These are phyloP conservation scores for Athene noctua DNA, from an alignment of 2,113 vertebrate species.

Conservation along the genomic window DNA sequence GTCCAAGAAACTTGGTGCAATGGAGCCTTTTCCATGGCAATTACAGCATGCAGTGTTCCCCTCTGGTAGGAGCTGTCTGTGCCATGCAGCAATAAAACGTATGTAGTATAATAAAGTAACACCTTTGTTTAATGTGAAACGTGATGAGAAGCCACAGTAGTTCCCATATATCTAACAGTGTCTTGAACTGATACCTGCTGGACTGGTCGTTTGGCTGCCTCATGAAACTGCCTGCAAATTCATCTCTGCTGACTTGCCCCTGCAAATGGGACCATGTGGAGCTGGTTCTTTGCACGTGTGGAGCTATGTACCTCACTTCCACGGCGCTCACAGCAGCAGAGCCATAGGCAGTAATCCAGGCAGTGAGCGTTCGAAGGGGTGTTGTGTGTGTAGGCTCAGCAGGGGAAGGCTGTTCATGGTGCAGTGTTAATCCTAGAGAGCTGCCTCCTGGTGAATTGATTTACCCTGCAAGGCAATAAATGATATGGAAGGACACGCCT, in stretches of 20 bases:
- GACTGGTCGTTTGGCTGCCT: background rate
- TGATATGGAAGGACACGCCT: accelerated
- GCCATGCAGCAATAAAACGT: background rate
- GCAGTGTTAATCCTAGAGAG: accelerated
- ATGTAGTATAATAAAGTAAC: background rate
- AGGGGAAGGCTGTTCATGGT: background rate
- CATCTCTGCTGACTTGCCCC: accelerated
- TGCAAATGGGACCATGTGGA: accelerated
- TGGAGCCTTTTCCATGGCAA: too few relatives aligned
- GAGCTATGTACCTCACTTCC: accelerated
- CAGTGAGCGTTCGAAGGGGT: accelerated
- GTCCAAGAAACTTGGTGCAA: accelerated
- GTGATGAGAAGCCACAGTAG: background rate
- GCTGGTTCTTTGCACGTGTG: accelerated
- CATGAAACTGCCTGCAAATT: accelerated
- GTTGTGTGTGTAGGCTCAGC: background rate
- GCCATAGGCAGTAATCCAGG: accelerated
- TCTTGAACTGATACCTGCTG: background rate
- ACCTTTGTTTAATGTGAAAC: background rate
- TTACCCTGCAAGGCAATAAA: background rate
- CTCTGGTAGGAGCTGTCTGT: background rate
- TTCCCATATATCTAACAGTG: background rate
- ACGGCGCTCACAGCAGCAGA: accelerated
- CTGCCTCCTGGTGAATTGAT: background rate
- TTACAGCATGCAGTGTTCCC: background rate